Evolutionary conservation across 2,113 vertebrate genomes (phyloP), one percentile per base, ranked within the genome.

Genomic region (Origma solitaria): DNA sequence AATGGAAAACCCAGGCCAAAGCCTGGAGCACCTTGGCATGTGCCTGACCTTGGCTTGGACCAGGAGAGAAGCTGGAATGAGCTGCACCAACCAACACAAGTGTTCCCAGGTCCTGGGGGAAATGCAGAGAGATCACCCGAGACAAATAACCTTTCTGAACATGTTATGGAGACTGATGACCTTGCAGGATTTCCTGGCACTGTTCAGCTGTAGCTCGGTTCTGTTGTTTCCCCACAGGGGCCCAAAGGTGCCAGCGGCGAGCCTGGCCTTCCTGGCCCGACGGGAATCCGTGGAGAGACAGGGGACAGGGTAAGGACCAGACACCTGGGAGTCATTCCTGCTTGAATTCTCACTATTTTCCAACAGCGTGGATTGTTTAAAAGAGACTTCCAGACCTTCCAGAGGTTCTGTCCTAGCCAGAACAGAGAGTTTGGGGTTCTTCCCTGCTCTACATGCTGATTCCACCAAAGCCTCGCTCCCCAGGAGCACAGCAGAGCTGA

Each of bases 261-360:
- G 56, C 98, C 98, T 1, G 99, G 99, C 47, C 98, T 99, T 79
- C 99, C 99, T 1, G 99, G 99, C 25, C 99, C 99, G 2, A 99
- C 99, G 10, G 99, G 99, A 92, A 97, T 99, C 93, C 98, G 99
- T 72, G 99, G 99, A 18, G 98, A 98, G 35, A 88, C 98, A 37
- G 99, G 99, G 2, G 98, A 99, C 82, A 98, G 98, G 98, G 99
- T 99, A 98, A 98, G 99, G 96, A 75, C 51, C 57, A 9, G 19
- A 2, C 28, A 6, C 19, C 66, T 61, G 25, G 5, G 5, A 10
- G 20, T 15, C 1, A 11, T 44, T 65, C 61, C 75, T 77, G 23
- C 4, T 17, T 20, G 54, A 45, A 10, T 20, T 78, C 61, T 2
- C 31, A 0, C 42, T 72, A 0, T 7, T 78, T 82, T 69, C 25